phyloP scores from a whole-genome alignment of 2,888 invertebrate species.

The Spisula solida region DNA sequence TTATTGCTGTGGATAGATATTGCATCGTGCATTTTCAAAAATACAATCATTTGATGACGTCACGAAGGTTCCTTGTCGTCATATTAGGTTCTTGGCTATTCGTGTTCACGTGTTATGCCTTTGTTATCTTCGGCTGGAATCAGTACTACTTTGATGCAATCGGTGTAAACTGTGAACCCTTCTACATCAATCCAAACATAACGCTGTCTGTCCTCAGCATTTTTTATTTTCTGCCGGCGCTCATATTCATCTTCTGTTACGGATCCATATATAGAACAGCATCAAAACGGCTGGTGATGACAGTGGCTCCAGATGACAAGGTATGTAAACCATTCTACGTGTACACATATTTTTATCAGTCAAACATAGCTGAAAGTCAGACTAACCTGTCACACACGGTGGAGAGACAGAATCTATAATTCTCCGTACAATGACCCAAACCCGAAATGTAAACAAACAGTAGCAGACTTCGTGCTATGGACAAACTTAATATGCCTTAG shows the following conservation, averaged over 20 bases:
- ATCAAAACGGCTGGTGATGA: slow-evolving; percentile 39
- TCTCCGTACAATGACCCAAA: too few species aligned
- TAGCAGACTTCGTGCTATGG: too few species aligned
- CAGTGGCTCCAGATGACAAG: slow-evolving; percentile 59
- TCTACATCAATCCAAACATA: slow-evolving; percentile 66
- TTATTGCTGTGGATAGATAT: slow-evolving; percentile 72
- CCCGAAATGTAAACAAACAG: too few species aligned
- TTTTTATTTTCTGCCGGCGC: slow-evolving; percentile 71
- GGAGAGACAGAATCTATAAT: too few species aligned
- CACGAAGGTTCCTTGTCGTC: slow-evolving; percentile 62
- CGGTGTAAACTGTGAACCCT: slow-evolving; percentile 76
- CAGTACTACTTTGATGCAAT: slow-evolving; percentile 73
- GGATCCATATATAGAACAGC: slow-evolving; percentile 65
- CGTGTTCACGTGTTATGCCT: slow-evolving; percentile 69
- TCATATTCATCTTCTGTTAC: slow-evolving; percentile 70
- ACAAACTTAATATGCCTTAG: too few species aligned
- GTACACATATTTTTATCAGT: too few species aligned
- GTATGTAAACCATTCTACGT: slow-evolving; percentile 12
- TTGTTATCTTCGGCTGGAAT: slow-evolving; percentile 72
- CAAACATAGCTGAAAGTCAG: too few species aligned
- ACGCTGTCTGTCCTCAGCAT: slow-evolving; percentile 69
- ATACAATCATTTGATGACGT: slow-evolving; percentile 69
- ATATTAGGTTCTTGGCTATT: slow-evolving; percentile 69
- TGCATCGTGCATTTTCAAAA: slow-evolving; percentile 63
- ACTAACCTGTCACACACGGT: too few species aligned